These are phyloP conservation scores for Onychostruthus taczanowskii DNA, from an alignment of 2,113 vertebrate species.

Conservation along the genomic window DNA sequence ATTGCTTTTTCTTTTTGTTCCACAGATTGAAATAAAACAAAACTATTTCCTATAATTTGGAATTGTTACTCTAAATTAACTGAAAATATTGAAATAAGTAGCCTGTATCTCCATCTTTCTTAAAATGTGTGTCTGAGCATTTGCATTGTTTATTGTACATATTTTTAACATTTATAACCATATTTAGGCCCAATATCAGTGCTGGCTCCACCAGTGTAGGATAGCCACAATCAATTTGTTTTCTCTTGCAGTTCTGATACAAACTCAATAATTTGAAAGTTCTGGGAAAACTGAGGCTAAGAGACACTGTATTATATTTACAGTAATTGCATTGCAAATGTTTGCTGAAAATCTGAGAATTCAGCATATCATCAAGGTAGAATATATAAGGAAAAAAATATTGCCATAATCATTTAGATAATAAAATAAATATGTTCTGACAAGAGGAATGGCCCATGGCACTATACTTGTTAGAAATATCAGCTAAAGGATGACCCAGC, in stretches of 20 bases:
- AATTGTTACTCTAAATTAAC: neutral
- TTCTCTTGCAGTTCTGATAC: neutral
- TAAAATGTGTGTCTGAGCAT: neutral
- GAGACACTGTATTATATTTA: neutral
- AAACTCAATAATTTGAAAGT: neutral
- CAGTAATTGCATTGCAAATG: neutral
- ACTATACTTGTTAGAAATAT: neutral
- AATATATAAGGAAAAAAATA: neutral
- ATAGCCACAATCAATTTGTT: neutral
- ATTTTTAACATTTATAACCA: neutral
- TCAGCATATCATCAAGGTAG: neutral
- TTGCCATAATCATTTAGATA: neutral
- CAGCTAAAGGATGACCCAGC: neutral
- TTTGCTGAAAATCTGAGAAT: conserved; percentile 3
- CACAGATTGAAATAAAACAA: neutral
- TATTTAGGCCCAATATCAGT: neutral
- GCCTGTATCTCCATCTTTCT: neutral
- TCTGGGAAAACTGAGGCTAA: neutral
- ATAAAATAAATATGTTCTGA: conserved; percentile 1
- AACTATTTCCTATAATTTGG: neutral
- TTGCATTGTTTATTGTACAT: neutral
- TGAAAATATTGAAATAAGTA: neutral
- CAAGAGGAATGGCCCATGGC: neutral
- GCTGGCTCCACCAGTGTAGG: neutral
- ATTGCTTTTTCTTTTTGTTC: neutral